These are phyloP conservation scores for Gobio gobio DNA, from an alignment of 2,113 vertebrate species.

Conservation along the genomic window DNA sequence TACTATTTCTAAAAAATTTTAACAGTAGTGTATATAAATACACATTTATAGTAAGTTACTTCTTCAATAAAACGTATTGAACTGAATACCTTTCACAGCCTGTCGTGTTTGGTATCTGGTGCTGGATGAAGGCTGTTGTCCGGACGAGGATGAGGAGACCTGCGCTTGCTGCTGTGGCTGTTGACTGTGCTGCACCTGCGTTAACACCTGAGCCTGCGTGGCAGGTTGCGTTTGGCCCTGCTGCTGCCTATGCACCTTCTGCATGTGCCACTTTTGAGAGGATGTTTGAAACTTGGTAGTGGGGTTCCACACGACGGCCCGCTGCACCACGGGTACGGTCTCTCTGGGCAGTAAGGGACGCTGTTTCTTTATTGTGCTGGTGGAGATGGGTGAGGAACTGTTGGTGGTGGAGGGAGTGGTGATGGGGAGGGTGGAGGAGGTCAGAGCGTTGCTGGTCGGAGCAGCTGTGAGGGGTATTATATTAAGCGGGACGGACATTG, in stretches of 20 bases:
- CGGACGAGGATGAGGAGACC: slow-evolving; percentile 56
- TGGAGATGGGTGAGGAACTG: slow-evolving; percentile 64
- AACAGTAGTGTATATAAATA: too few relatives aligned
- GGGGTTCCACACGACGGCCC: slow-evolving; percentile 92
- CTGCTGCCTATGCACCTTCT: slow-evolving; percentile 94
- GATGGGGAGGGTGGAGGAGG: slow-evolving; percentile 63
- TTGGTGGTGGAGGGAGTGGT: slow-evolving; percentile 71
- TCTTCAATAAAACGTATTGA: not conserved
- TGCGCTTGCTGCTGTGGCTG: slow-evolving; percentile 63
- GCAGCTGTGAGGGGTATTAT: slow-evolving; percentile 77
- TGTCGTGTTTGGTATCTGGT: slow-evolving; percentile 96
- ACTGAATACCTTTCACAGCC: slow-evolving; percentile 89
- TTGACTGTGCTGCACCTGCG: slow-evolving; percentile 70
- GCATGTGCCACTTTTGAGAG: slow-evolving; percentile 98
- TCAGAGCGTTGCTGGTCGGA: slow-evolving; percentile 68
- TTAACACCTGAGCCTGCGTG: slow-evolving; percentile 70
- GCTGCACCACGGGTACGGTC: slow-evolving; percentile 89
- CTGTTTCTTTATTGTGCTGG: slow-evolving; percentile 90
- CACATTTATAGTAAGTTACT: not conserved
- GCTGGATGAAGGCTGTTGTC: slow-evolving; percentile 84
- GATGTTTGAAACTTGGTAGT: slow-evolving; percentile 94
- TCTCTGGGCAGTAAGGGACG: slow-evolving; percentile 95
- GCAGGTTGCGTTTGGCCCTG: slow-evolving; percentile 73
- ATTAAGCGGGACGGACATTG: slow-evolving; percentile 76
- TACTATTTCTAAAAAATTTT: too few relatives aligned